Evolutionary conservation across 2,113 vertebrate species (phyloP).

Genomic region (Sterna hirundo): DNA sequence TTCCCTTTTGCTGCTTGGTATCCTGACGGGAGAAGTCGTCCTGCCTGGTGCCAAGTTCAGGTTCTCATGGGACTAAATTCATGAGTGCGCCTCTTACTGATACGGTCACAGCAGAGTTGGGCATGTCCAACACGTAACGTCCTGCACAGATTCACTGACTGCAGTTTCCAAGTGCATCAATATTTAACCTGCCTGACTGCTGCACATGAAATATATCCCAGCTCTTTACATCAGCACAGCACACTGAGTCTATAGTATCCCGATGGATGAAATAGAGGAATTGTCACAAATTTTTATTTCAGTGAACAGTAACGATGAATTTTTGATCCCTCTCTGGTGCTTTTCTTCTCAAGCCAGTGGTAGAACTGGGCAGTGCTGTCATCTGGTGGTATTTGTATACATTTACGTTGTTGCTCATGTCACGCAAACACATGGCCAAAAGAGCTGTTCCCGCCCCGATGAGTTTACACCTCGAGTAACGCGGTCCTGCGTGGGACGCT

Average conservation of each 20-base stretch:
- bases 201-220: neutral
- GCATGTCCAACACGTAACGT: neutral
- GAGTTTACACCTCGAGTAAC: neutral
- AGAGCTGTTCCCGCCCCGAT: neutral
- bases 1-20: neutral
- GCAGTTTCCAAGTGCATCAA: neutral
- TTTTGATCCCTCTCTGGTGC: neutral
- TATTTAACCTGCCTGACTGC: neutral
- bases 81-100: neutral
- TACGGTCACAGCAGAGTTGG: neutral
- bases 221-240: neutral
- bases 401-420: neutral
- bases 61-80: neutral
- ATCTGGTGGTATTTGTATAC: neutral
- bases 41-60: neutral
- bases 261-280: accelerated
- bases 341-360: neutral
- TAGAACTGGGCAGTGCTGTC: neutral
- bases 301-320: neutral
- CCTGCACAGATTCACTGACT: neutral
- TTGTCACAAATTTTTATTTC: neutral
- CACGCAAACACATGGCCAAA: neutral
- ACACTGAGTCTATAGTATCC: neutral
- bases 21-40: neutral
- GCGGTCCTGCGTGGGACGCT: neutral